Percentiles rank a stretch among this genome's conserved stretches.
Evolutionary conservation across 2,797 vertebrate species (phyloP).

Genomic region (Chromobotia macracanthus): DNA sequence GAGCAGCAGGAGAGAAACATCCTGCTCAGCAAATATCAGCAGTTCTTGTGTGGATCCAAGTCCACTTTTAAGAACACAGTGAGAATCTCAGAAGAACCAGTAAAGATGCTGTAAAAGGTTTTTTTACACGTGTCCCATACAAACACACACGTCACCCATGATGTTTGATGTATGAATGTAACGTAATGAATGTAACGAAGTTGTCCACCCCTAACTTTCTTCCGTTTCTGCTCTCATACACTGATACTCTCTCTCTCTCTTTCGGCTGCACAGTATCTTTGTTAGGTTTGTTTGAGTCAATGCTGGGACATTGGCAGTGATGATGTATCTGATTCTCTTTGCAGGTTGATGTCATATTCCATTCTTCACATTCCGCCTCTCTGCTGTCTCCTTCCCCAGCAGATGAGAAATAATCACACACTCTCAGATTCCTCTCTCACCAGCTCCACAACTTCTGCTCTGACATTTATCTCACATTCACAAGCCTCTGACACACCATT

Average conservation of each 20-base stretch:
- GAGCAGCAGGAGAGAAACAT: constrained; percentile 1
- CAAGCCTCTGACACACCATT: constrained; percentile 1
- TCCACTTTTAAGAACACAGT: constrained; percentile 11
- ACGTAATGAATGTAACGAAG: not conserved
- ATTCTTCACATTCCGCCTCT: constrained; percentile 41
- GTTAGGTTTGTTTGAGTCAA: constrained; percentile 33
- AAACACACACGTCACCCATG: not conserved
- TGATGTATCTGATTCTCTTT: constrained; percentile 57
- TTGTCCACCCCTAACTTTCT: not conserved
- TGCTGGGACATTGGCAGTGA: constrained; percentile 32
- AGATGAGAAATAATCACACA: constrained; percentile 39
- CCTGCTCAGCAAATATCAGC: constrained; percentile 13
- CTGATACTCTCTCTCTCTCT: no score
- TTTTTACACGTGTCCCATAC: not conserved
- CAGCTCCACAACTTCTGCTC: constrained; percentile 4
- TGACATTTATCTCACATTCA: not conserved
- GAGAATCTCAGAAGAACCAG: not conserved
- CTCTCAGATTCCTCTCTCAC: constrained; percentile 16
- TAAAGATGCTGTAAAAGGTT: not conserved
- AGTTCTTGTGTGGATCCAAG: not conserved
- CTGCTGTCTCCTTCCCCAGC: constrained; percentile 42
- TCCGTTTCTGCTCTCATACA: not conserved
- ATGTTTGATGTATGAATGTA: constrained; percentile 3
- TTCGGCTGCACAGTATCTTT: constrained; percentile 23
- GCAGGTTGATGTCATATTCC: constrained; percentile 30